Evolutionary conservation across 2,113 vertebrate genomes (phyloP).

Genomic region (Aphyosemion australe): DNA sequence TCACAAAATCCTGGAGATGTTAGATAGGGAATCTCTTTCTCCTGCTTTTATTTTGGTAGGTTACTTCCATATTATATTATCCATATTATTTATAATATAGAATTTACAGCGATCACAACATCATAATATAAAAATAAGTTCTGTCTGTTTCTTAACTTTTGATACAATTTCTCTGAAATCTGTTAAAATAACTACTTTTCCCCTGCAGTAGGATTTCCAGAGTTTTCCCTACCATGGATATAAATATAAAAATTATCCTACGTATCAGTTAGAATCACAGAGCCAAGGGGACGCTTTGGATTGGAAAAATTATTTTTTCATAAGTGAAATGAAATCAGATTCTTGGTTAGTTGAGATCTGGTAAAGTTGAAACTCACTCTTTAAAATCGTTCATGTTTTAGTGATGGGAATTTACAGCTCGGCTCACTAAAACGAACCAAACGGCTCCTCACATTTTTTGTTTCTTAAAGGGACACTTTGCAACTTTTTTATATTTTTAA

Average conservation of each 20-base stretch:
- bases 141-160: constrained; percentile 37
- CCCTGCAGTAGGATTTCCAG: constrained; percentile 55
- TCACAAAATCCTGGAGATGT: too few relatives aligned
- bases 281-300: constrained; percentile 62
- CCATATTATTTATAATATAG: neutral
- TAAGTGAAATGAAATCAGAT: constrained; percentile 63
- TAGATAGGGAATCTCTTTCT: too few relatives aligned
- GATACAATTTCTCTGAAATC: constrained; percentile 56
- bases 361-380: too few relatives aligned
- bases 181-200: constrained; percentile 49
- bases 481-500: too few relatives aligned
- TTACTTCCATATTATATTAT: too few relatives aligned
- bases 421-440: too few relatives aligned
- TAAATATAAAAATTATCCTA: constrained; percentile 36
- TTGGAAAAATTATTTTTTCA: constrained; percentile 55
- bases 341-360: constrained; percentile 9
- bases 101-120: constrained; percentile 24
- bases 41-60: too few relatives aligned
- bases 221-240: constrained; percentile 32
- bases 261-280: constrained; percentile 68
- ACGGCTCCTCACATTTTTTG: too few relatives aligned
- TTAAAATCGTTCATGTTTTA: too few relatives aligned
- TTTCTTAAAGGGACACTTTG: too few relatives aligned
- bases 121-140: constrained; percentile 32
- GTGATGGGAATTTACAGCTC: too few relatives aligned